Evolutionary conservation across 2,113 vertebrate species (phyloP).

Genomic region (Etheostoma spectabile): DNA sequence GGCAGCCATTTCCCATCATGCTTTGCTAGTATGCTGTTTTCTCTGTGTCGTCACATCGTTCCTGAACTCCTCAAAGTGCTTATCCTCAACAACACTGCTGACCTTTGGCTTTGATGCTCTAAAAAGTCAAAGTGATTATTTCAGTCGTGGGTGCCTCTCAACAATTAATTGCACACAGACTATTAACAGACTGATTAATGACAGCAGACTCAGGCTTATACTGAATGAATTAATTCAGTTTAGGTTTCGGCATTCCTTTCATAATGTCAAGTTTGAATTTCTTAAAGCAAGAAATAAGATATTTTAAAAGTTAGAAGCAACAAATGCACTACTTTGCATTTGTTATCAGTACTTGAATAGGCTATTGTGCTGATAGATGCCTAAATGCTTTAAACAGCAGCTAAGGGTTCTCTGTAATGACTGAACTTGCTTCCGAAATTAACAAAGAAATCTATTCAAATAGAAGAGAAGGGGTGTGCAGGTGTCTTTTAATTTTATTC

Average conservation of each 20-base stretch:
- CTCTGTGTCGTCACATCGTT: not conserved
- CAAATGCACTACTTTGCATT: constrained; percentile 67
- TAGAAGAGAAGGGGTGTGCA: constrained; percentile 72
- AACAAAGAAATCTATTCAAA: constrained; percentile 80
- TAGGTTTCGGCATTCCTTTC: constrained; percentile 17
- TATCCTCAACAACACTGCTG: constrained; percentile 58
- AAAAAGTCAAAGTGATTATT: constrained; percentile 77
- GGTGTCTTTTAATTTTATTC: constrained; percentile 84
- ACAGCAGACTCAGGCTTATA: constrained; percentile 9
- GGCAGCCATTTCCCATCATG: constrained; percentile 27
- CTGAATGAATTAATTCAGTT: constrained; percentile 40
- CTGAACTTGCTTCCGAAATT: constrained; percentile 72
- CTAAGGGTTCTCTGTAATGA: constrained; percentile 64
- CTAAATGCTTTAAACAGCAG: constrained; percentile 65
- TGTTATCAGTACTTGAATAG: constrained; percentile 72
- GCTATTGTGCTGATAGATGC: constrained; percentile 74
- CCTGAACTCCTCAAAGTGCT: constrained; percentile 37
- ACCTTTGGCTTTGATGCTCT: constrained; percentile 67
- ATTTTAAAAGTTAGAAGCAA: constrained; percentile 56
- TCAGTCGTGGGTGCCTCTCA: constrained; percentile 56
- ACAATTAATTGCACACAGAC: constrained; percentile 63
- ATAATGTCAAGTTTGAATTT: constrained; percentile 62
- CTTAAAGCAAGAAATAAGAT: constrained; percentile 23
- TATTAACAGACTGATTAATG: constrained; percentile 73
- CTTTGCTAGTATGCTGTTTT: not conserved